Evolutionary conservation across 2,888 invertebrate species (phyloP).

Genomic region (Aphidoletes aphidimyza): DNA sequence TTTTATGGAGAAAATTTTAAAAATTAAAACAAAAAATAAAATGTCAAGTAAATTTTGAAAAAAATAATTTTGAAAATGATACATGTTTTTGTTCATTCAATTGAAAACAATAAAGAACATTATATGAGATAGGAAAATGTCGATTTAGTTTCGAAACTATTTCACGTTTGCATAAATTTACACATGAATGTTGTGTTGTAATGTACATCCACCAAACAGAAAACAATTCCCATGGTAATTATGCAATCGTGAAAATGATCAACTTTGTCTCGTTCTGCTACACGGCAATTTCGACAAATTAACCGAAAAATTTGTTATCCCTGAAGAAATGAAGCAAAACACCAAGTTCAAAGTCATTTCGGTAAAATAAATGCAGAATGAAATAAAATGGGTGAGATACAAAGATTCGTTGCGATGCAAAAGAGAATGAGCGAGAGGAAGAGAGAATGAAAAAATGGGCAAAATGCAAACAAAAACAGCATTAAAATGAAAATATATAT

Average conservation of each 20-base stretch:
- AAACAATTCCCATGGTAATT: neutral
- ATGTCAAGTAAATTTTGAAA: too few species aligned
- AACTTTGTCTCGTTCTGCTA: neutral
- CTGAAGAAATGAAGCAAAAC: neutral
- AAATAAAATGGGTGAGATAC: neutral
- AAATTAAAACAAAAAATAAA: neutral
- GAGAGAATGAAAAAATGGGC: neutral
- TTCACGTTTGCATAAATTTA: neutral
- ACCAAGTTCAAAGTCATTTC: slow-evolving; percentile 19
- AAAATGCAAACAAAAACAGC: neutral
- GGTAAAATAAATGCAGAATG: neutral
- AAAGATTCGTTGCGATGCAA: neutral
- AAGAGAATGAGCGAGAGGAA: neutral
- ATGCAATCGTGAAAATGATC: neutral
- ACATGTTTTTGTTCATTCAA: neutral
- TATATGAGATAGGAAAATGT: too few species aligned
- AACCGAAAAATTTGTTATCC: neutral
- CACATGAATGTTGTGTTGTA: neutral
- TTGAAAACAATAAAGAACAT: neutral
- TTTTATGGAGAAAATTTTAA: neutral
- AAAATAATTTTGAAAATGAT: neutral
- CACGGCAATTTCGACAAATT: neutral
- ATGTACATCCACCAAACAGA: neutral
- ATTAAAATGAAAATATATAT: neutral
- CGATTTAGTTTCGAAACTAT: too few species aligned